Evolutionary conservation across 2,888 invertebrate species (phyloP).

Genomic region (Neocrepidodera transversa): DNA sequence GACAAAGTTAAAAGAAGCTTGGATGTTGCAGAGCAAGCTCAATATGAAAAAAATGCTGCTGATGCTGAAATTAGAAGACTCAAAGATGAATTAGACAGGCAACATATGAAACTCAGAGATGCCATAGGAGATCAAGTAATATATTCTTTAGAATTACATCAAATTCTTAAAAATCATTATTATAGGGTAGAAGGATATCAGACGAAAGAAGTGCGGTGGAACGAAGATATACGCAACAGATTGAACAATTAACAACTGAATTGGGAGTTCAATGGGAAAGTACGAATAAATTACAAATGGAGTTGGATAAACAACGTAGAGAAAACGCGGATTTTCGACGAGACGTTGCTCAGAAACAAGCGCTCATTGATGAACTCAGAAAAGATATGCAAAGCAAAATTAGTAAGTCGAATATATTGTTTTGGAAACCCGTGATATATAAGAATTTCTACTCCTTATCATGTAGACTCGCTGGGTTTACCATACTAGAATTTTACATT

Average conservation of each 20-base stretch:
- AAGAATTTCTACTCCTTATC: too few species aligned
- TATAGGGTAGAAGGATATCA: constrained; percentile 66
- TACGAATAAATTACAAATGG: constrained; percentile 77
- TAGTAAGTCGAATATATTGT: constrained; percentile 62
- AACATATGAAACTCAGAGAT: constrained; percentile 78
- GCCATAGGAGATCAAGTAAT: constrained; percentile 73
- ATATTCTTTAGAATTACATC: background rate
- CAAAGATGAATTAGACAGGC: constrained; percentile 78
- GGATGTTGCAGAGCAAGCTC: constrained; percentile 77
- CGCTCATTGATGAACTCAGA: constrained; percentile 79
- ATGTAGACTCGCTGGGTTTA: too few species aligned
- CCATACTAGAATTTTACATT: too few species aligned
- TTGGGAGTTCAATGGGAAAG: constrained; percentile 82
- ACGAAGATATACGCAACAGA: constrained; percentile 73
- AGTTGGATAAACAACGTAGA: constrained; percentile 79
- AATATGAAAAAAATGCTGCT: constrained; percentile 78
- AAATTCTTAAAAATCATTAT: background rate
- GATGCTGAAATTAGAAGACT: constrained; percentile 79
- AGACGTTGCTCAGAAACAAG: constrained; percentile 78
- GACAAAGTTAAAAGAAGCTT: constrained; percentile 72
- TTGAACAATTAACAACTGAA: constrained; percentile 81
- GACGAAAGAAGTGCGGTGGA: constrained; percentile 78
- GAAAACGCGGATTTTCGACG: constrained; percentile 78
- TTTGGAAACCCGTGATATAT: too few species aligned
- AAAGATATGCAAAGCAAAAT: constrained; percentile 81